Conservation (phyloP, 2,797 vertebrate species). For the Neosalanx taihuensis region DNA sequence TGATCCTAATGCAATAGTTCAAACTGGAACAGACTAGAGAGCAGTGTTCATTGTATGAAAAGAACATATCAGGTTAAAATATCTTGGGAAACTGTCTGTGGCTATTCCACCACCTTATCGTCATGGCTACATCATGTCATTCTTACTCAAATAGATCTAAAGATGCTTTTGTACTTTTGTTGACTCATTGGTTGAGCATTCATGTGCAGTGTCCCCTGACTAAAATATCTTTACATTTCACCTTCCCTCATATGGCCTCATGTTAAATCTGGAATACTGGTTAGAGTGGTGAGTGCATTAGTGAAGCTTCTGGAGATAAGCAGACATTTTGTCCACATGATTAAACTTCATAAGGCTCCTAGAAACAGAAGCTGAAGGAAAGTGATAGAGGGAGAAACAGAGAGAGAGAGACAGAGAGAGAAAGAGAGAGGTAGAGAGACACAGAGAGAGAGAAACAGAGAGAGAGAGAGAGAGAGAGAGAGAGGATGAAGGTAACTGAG, state of each 20-base stretch:
- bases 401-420: not conserved
- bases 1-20: slow-evolving; percentile 44
- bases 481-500: slow-evolving; percentile 1
- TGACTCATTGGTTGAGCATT: not conserved
- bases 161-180: not conserved
- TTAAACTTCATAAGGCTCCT: not conserved
- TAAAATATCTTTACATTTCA: not conserved
- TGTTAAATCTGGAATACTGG: not conserved
- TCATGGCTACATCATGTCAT: slow-evolving; percentile 21
- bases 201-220: not conserved
- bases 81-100: slow-evolving; percentile 14
- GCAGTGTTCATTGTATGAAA: slow-evolving; percentile 17
- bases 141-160: not conserved
- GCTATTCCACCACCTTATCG: slow-evolving; percentile 15
- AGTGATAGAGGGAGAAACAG: not conserved
- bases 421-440: too few relatives aligned
- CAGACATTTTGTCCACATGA: slow-evolving; percentile 36
- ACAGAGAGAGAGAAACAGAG: not conserved
- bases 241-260: not conserved
- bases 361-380: not conserved
- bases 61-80: slow-evolving; percentile 23
- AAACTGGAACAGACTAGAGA: slow-evolving; percentile 30
- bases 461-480: slow-evolving; percentile 1
- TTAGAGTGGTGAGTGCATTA: not conserved
- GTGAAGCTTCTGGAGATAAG: slow-evolving; percentile 29